phyloP scores from a whole-genome alignment of 2,113 vertebrate species.

The Petromus typicus region DNA sequence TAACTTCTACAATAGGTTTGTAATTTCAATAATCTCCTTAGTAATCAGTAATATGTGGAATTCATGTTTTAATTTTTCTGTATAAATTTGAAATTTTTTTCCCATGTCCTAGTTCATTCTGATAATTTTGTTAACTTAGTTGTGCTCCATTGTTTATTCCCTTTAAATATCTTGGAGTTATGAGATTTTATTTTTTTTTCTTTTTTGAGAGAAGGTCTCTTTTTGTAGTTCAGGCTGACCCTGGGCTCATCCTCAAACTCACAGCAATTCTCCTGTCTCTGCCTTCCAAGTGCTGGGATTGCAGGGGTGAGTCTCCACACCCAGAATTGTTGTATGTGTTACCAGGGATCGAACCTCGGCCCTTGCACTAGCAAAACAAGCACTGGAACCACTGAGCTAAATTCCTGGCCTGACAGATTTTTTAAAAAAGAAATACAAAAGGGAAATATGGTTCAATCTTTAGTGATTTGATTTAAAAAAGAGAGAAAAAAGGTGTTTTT shows the following conservation, averaged over 20 bases:
- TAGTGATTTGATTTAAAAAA: not conserved
- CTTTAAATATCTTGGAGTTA: not conserved
- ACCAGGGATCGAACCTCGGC: no score
- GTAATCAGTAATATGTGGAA: not conserved
- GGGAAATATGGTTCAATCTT: not conserved
- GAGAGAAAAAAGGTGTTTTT: not conserved
- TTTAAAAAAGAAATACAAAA: slow-evolving; percentile 9
- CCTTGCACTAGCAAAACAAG: no score
- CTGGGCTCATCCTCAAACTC: no score
- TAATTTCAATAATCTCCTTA: slow-evolving; percentile 44
- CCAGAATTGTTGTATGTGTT: no score
- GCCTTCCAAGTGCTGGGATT: no score
- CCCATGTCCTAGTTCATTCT: slow-evolving; percentile 18
- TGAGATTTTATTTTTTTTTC: no score
- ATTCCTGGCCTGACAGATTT: not conserved
- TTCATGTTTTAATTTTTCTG: slow-evolving; percentile 48
- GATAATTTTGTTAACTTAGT: slow-evolving; percentile 41
- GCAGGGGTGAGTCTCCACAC: no score
- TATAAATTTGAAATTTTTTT: slow-evolving; percentile 48
- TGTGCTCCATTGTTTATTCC: not conserved
- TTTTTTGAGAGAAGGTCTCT: no score
- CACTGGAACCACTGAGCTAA: no score
- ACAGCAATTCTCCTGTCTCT: no score
- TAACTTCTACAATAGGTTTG: not conserved
- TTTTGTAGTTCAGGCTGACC: no score